These are phyloP conservation scores for Pollachius pollachius DNA, from an alignment of 2,113 vertebrate genomes.

Conservation along the genomic window DNA sequence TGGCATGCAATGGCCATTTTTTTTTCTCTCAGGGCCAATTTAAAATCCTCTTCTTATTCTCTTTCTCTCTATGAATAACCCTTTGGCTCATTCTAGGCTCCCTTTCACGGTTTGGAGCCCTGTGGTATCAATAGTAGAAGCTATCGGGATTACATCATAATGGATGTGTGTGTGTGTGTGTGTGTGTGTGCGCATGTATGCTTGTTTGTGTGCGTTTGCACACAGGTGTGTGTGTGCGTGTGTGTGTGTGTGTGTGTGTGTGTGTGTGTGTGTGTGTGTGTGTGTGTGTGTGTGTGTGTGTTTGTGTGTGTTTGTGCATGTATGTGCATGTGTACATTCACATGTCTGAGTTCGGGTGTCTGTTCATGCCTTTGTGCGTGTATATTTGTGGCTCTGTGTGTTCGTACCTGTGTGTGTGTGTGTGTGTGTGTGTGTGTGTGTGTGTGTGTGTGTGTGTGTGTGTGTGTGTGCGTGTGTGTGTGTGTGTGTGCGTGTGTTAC, in stretches of 20 bases:
- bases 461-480: too few relatives aligned
- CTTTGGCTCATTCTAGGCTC: not conserved
- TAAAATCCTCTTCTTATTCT: not conserved
- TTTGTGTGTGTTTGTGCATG: not conserved
- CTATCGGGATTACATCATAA: too few relatives aligned
- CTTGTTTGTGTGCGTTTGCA: constrained; percentile 11
- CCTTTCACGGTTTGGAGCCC: too few relatives aligned
- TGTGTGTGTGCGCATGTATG: not conserved
- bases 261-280: too few relatives aligned
- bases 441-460: too few relatives aligned
- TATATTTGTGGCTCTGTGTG: too few relatives aligned
- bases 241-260: not conserved
- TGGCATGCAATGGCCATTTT: not conserved
- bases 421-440: constrained; percentile 11
- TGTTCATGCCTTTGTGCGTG: too few relatives aligned
- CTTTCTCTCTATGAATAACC: not conserved
- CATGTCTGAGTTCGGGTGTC: constrained; percentile 14
- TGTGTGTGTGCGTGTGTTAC: not conserved
- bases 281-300: not conserved
- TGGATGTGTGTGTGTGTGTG: not conserved
- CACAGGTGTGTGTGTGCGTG: constrained; percentile 6
- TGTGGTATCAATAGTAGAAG: too few relatives aligned
- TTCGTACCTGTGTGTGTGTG: not conserved
- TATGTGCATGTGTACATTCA: constrained; percentile 11
- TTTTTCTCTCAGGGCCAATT: not conserved